Evolutionary conservation across 2,797 vertebrate genomes (phyloP).

Genomic region (Onychomys arenicola): DNA sequence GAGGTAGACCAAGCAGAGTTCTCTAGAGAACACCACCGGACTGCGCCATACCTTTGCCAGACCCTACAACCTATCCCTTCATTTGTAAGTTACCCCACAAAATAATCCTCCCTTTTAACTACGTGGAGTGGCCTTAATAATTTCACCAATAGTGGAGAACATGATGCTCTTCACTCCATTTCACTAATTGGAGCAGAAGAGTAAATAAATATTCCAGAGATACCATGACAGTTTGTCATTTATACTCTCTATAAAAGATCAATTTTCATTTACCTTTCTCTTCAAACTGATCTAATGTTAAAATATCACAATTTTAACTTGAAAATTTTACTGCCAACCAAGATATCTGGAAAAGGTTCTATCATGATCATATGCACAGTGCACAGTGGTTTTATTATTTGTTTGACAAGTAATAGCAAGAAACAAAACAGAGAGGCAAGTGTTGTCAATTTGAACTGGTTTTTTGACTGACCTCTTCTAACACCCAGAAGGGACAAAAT

Average conservation of each 20-base stretch:
- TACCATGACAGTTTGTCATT: neutral
- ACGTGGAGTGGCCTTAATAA: too few relatives aligned
- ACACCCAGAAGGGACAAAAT: neutral
- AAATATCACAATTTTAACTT: neutral
- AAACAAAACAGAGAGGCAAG: neutral
- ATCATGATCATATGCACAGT: neutral
- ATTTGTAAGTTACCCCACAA: too few relatives aligned
- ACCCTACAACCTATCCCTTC: too few relatives aligned
- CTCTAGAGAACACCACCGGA: too few relatives aligned
- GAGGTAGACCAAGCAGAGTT: too few relatives aligned
- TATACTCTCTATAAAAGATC: too few relatives aligned
- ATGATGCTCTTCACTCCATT: too few relatives aligned
- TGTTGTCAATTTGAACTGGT: neutral
- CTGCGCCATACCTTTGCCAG: too few relatives aligned
- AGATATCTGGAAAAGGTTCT: neutral
- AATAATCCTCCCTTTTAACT: too few relatives aligned
- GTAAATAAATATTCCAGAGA: neutral
- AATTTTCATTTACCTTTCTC: neutral
- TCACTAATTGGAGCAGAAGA: neutral
- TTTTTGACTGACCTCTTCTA: neutral
- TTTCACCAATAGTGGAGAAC: too few relatives aligned
- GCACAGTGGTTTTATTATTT: neutral
- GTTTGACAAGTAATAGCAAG: neutral
- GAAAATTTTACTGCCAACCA: neutral
- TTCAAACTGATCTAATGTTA: neutral